Evolutionary conservation across 1,140 invertebrate species (phyloP).

Genomic region (Reticulitermes speratus): DNA sequence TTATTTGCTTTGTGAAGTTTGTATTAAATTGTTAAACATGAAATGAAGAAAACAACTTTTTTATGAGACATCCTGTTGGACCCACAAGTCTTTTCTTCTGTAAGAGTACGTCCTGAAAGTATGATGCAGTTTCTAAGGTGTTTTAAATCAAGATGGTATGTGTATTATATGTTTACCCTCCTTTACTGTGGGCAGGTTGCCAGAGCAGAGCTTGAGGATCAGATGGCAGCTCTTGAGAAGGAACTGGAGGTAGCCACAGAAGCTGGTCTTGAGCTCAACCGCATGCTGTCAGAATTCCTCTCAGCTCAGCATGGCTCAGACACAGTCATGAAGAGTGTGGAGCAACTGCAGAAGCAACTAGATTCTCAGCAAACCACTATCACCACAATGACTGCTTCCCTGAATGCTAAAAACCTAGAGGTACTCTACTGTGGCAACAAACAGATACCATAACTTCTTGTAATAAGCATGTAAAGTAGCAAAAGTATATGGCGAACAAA

Average conservation of each 20-base stretch:
- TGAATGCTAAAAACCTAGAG: slow-evolving; percentile 52
- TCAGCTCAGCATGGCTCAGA: slow-evolving; percentile 47
- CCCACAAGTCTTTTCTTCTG: no score
- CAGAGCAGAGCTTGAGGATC: slow-evolving; percentile 20
- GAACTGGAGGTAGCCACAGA: slow-evolving; percentile 48
- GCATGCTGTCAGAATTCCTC: slow-evolving; percentile 61
- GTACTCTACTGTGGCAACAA: slow-evolving; percentile 32
- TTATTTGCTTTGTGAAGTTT: no score
- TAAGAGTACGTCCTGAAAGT: no score
- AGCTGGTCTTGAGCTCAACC: slow-evolving; percentile 48
- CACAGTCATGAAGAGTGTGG: slow-evolving; percentile 45
- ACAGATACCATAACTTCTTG: neutral
- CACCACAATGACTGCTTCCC: slow-evolving; percentile 49
- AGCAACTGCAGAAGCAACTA: slow-evolving; percentile 46
- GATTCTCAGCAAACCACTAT: slow-evolving; percentile 41
- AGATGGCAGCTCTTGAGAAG: slow-evolving; percentile 41
- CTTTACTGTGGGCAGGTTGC: neutral
- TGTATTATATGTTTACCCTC: no score
- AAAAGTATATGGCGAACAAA: neutral
- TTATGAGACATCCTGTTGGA: no score
- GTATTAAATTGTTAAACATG: no score
- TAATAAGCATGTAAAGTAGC: neutral
- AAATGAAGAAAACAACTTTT: no score
- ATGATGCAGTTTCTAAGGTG: no score
- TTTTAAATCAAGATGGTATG: no score